These are phyloP conservation scores for Pterois miles DNA, from an alignment of 2,797 vertebrate species.

Conservation along the genomic window DNA sequence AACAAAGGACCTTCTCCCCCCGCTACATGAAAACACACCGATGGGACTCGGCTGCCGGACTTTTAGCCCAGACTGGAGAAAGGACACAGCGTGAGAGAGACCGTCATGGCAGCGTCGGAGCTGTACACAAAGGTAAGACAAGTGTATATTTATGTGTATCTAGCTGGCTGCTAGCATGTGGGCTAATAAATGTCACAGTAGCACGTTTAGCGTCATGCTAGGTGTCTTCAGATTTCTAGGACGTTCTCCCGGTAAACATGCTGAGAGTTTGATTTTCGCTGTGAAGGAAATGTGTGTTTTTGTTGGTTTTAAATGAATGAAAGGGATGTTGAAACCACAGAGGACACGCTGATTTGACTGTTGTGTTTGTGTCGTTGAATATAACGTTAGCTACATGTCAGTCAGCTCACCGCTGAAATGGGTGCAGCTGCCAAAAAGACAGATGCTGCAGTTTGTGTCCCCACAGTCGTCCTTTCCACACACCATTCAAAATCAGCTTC, in stretches of 20 bases:
- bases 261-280: neutral
- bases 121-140: conserved; percentile 94
- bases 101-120: conserved; percentile 93
- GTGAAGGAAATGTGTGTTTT: neutral
- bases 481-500: accelerated
- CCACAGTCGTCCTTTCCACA: neutral
- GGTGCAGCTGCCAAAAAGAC: conserved; percentile 28
- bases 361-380: conserved; percentile 31
- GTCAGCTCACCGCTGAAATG: neutral
- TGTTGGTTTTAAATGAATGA: conserved; percentile 52
- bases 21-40: conserved; percentile 42
- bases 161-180: neutral
- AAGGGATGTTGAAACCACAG: neutral
- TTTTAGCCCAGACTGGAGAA: conserved; percentile 65
- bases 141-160: conserved; percentile 6
- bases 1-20: neutral
- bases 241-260: neutral
- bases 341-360: neutral
- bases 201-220: neutral
- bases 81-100: conserved; percentile 61
- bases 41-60: conserved; percentile 53
- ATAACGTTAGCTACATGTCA: conserved; percentile 2
- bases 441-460: conserved; percentile 10
- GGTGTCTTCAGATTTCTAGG: too few relatives aligned
- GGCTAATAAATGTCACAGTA: neutral